These are phyloP conservation scores for Sardina pilchardus DNA, from an alignment of 2,113 vertebrate genomes.

Conservation along the genomic window DNA sequence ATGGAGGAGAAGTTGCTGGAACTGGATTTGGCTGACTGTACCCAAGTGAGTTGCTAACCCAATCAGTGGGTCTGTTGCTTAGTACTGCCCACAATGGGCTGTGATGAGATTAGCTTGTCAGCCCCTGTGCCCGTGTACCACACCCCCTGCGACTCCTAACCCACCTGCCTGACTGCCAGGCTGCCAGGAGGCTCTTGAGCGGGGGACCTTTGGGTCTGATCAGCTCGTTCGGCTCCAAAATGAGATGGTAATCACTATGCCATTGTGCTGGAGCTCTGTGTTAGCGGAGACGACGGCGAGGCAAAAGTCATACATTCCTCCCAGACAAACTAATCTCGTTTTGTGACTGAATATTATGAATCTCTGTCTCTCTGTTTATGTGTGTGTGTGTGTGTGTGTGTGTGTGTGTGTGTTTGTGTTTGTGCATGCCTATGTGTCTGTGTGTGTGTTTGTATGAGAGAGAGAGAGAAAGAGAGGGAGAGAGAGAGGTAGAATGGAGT, in stretches of 20 bases:
- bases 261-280: background rate
- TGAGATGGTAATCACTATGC: background rate
- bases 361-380: background rate
- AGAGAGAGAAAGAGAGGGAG: background rate
- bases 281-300: background rate
- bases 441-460: background rate
- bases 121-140: background rate
- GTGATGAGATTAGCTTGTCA: constrained; percentile 30
- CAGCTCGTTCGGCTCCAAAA: background rate
- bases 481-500: too few species aligned
- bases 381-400: background rate
- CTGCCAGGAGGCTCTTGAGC: background rate
- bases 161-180: background rate
- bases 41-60: constrained; percentile 14
- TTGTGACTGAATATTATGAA: background rate
- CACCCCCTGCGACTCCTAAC: background rate
- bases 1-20: background rate
- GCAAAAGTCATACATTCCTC: background rate
- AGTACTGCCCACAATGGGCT: constrained; percentile 35
- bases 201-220: background rate
- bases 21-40: background rate
- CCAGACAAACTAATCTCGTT: background rate
- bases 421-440: background rate
- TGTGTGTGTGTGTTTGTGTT: background rate
- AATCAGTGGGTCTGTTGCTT: constrained; percentile 35